Conservation (phyloP, 2,797 vertebrate genomes). For the Eutrigla gurnardus region DNA sequence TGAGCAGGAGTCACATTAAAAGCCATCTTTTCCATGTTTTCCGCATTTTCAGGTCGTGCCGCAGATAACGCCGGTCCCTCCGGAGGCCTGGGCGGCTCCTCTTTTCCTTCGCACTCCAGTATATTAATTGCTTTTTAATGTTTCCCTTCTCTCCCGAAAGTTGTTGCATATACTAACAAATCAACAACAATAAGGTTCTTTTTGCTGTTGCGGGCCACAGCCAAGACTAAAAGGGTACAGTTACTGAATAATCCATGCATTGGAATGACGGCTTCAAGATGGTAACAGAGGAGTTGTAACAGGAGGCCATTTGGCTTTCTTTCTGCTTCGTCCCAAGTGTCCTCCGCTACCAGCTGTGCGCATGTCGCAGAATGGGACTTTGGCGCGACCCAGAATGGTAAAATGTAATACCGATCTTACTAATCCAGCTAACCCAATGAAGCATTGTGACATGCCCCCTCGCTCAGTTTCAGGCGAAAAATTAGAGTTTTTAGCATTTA, state of each 20-base stretch:
- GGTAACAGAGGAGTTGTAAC: slow-evolving; percentile 66
- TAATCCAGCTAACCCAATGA: slow-evolving; percentile 67
- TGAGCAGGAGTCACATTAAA: slow-evolving; percentile 81
- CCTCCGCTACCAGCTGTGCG: slow-evolving; percentile 71
- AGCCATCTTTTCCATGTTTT: slow-evolving; percentile 83
- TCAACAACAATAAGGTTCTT: slow-evolving; percentile 81
- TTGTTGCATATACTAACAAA: slow-evolving; percentile 80
- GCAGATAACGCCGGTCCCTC: slow-evolving; percentile 71
- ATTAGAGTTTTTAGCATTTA: slow-evolving; percentile 77
- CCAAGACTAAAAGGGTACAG: slow-evolving; percentile 77
- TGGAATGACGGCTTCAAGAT: slow-evolving; percentile 72
- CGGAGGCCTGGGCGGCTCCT: slow-evolving; percentile 63
- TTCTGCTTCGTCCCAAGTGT: slow-evolving; percentile 77
- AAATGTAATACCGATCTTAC: slow-evolving; percentile 64
- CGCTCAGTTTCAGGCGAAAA: slow-evolving; percentile 66
- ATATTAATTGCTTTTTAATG: slow-evolving; percentile 89
- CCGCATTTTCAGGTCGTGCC: slow-evolving; percentile 68
- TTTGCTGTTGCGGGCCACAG: slow-evolving; percentile 64
- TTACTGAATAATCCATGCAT: slow-evolving; percentile 84
- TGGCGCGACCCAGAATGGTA: slow-evolving; percentile 62
- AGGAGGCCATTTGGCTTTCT: slow-evolving; percentile 78
- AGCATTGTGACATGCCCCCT: slow-evolving; percentile 68
- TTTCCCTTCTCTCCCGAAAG: slow-evolving; percentile 78
- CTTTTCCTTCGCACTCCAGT: slow-evolving; percentile 64
- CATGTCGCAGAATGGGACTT: slow-evolving; percentile 67